Conservation (phyloP, 2,888 invertebrate genomes). For the Myopa testacea region DNA sequence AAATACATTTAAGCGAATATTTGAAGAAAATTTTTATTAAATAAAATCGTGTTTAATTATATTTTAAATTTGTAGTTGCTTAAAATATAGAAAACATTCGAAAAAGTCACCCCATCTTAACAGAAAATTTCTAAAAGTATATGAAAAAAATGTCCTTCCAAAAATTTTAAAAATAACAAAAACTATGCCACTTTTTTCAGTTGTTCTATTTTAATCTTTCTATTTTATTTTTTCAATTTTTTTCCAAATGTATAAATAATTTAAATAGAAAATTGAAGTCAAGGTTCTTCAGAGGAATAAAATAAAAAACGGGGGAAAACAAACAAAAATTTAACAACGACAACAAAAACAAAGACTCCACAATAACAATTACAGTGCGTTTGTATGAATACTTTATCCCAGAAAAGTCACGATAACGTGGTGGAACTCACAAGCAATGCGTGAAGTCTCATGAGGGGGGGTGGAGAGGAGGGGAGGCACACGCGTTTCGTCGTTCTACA, state of each 20-base stretch:
- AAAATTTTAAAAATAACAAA: background rate
- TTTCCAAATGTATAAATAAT: background rate
- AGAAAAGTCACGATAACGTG: background rate
- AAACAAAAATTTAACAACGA: background rate
- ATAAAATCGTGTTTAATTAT: too few relatives aligned
- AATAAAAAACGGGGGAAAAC: background rate
- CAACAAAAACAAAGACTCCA: conserved; percentile 10
- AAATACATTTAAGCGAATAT: too few relatives aligned
- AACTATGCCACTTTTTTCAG: background rate
- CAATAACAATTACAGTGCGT: conserved; percentile 6
- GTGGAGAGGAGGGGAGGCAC: background rate
- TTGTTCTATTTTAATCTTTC: background rate
- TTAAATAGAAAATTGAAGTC: conserved; percentile 14
- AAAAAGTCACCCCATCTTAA: background rate
- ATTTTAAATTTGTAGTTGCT: too few relatives aligned
- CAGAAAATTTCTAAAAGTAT: background rate
- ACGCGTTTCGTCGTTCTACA: conserved; percentile 28
- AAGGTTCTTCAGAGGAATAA: conserved; percentile 20
- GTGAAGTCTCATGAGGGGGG: background rate
- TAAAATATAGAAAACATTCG: too few relatives aligned
- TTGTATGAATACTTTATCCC: background rate
- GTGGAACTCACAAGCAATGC: too few relatives aligned
- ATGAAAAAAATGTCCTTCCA: background rate
- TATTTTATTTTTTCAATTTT: background rate
- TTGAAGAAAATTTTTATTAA: too few relatives aligned